Percentiles rank a stretch among this genome's conserved stretches.
phyloP scores from a whole-genome alignment of 2,888 invertebrate genomes.

The Acleris laterana region DNA sequence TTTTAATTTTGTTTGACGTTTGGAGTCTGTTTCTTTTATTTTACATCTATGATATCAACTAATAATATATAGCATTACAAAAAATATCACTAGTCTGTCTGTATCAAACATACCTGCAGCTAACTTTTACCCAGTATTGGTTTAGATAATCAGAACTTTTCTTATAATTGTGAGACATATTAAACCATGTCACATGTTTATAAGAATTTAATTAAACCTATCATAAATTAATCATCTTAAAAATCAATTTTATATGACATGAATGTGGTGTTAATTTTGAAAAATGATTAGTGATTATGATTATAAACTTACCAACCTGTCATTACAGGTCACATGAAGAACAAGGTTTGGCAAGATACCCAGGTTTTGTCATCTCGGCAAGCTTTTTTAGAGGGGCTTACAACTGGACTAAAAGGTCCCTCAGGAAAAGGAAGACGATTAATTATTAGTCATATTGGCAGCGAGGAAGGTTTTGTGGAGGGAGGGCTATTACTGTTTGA shows the following conservation, averaged over 20 bases:
- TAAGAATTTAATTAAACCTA: no score
- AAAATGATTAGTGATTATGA: background rate
- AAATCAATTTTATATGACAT: no score
- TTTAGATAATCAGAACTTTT: background rate
- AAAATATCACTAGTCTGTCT: no score
- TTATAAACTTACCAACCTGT: background rate
- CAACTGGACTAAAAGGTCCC: slow-evolving; percentile 4
- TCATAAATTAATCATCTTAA: no score
- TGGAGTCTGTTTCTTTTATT: background rate
- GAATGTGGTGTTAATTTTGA: no score
- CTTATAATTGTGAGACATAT: background rate
- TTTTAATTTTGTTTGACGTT: background rate
- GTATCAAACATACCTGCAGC: no score
- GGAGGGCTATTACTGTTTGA: background rate
- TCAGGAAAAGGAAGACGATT: slow-evolving; percentile 2
- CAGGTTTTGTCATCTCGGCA: slow-evolving; percentile 13
- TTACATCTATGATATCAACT: no score
- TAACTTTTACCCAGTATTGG: no score
- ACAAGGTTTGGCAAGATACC: slow-evolving; percentile 13
- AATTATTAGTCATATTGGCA: slow-evolving; percentile 4
- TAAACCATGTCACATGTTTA: background rate
- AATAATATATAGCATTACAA: no score
- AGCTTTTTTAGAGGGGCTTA: slow-evolving; percentile 13
- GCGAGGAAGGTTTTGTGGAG: background rate
- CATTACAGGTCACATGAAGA: slow-evolving; percentile 1